Percentiles rank a stretch among this genome's conserved stretches.
Conservation (phyloP, 2,113 vertebrate genomes). For the Macroglossus sobrinus region DNA sequence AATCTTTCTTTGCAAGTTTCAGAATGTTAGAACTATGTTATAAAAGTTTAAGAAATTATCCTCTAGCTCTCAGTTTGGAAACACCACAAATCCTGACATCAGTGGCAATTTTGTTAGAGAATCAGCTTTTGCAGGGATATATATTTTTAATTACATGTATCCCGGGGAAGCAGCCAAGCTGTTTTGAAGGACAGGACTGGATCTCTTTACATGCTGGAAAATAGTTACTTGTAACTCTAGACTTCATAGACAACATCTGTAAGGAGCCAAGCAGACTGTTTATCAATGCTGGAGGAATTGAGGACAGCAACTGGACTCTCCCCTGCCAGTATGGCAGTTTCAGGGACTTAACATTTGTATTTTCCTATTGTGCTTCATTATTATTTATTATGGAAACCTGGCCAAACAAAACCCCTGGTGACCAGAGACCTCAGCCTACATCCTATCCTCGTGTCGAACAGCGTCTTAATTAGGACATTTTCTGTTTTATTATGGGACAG, state of each 20-base stretch:
- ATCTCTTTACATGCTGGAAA: slow-evolving; percentile 77
- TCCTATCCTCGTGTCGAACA: not conserved
- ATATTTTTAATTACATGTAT: slow-evolving; percentile 78
- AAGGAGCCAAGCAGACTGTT: slow-evolving; percentile 77
- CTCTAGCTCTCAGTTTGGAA: slow-evolving; percentile 56
- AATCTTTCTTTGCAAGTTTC: slow-evolving; percentile 58
- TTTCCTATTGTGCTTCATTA: slow-evolving; percentile 65
- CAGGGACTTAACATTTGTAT: slow-evolving; percentile 58
- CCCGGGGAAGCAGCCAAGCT: slow-evolving; percentile 70
- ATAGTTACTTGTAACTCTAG: slow-evolving; percentile 77
- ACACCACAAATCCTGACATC: slow-evolving; percentile 65
- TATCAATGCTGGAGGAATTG: slow-evolving; percentile 74
- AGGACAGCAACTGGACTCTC: slow-evolving; percentile 73
- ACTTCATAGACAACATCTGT: slow-evolving; percentile 79
- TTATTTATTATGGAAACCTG: slow-evolving; percentile 56
- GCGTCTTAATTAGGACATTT: not conserved
- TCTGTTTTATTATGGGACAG: not conserved
- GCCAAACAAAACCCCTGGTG: slow-evolving; percentile 24
- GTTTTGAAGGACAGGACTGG: slow-evolving; percentile 71
- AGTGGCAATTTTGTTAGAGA: slow-evolving; percentile 67
- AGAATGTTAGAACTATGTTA: slow-evolving; percentile 58
- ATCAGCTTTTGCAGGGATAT: slow-evolving; percentile 70
- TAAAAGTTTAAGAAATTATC: slow-evolving; percentile 53
- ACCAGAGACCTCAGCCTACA: slow-evolving; percentile 28
- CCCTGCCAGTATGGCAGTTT: slow-evolving; percentile 50